phyloP scores from a whole-genome alignment of 2,888 invertebrate genomes.

The Drosophila emarginata region DNA sequence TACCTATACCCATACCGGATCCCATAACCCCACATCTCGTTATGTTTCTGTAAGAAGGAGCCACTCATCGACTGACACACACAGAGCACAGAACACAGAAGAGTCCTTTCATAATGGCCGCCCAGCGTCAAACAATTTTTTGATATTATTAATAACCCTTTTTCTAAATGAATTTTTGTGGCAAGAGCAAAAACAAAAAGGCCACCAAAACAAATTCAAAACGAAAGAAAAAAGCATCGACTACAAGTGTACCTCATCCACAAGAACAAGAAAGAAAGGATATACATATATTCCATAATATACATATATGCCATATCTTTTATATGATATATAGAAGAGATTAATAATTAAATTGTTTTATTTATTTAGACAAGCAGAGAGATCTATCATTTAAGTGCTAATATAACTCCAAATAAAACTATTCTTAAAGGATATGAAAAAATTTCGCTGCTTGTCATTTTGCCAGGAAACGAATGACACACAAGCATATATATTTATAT shows the following conservation, averaged over 20 bases:
- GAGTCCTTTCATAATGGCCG: conserved; percentile 37
- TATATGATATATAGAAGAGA: no score
- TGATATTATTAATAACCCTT: conserved; percentile 74
- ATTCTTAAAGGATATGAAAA: background rate
- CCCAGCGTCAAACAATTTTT: conserved; percentile 55
- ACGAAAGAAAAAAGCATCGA: background rate
- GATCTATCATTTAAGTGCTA: no score
- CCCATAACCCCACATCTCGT: conserved; percentile 18
- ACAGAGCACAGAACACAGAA: background rate
- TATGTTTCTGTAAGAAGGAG: background rate
- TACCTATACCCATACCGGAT: background rate
- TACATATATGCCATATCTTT: no score
- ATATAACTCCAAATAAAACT: no score
- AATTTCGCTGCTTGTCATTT: conserved; percentile 51
- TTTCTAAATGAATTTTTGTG: conserved; percentile 73
- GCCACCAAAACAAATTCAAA: background rate
- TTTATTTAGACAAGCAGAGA: no score
- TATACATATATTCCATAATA: no score
- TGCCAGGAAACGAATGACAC: conserved; percentile 68
- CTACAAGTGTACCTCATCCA: background rate
- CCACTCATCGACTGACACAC: conserved; percentile 6
- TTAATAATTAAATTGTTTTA: no score
- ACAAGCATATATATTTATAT: conserved; percentile 22
- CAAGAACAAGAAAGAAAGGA: no score
- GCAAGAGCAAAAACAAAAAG: conserved; percentile 29